Base-by-base conservation (phyloP, 92 coral and sea anemone species). In the Paragorgia papillata region DNA sequence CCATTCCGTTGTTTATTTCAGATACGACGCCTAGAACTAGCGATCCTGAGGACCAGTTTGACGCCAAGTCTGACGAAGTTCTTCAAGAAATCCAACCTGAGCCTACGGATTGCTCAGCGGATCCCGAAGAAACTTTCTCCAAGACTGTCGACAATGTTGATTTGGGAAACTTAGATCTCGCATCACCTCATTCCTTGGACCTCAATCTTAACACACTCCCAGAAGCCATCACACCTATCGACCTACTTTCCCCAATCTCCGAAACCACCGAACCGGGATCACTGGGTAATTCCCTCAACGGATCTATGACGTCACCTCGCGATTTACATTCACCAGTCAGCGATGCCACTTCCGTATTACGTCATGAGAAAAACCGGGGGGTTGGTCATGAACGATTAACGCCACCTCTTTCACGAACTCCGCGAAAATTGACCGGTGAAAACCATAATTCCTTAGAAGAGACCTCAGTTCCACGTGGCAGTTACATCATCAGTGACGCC, bases 401-500 rank as follows among this genome's bases (percentile, higher is more conserved):
- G 9, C 76, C 76, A 69, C 59, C 76, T 12, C 9, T 22, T 27
- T 53, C 76, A 43, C 76, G 50, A 30, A 69, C 76, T 0, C 76
- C 76, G 15, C 76, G 76, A 34, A 69, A 15, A 49, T 3, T 55
- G 27, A 28, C 13, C 13, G 62, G 17, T 51, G 21, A 51, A 24
- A 46, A 41, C 17, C 19, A 15, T 0, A 49, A 44, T 21, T 29
- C 41, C 12, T 1, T 15, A 2, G 56, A 32, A 7, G 55, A 66
- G 25, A 12, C 34, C n/a, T 28, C 19, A 19, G 50, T 69, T 14
- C 61, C 89, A 7, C 88, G 97, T 9, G 97, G 97, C n/a, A 93
- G 97, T 67, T 93, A 90, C 59, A 81, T 96, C 2, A 92, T 93
- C 20, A 88, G 79, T 56, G 88, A 86, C 7, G 88, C 19, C 62